Conservation (phyloP, 2,797 vertebrate species). For the Morelia viridis region DNA sequence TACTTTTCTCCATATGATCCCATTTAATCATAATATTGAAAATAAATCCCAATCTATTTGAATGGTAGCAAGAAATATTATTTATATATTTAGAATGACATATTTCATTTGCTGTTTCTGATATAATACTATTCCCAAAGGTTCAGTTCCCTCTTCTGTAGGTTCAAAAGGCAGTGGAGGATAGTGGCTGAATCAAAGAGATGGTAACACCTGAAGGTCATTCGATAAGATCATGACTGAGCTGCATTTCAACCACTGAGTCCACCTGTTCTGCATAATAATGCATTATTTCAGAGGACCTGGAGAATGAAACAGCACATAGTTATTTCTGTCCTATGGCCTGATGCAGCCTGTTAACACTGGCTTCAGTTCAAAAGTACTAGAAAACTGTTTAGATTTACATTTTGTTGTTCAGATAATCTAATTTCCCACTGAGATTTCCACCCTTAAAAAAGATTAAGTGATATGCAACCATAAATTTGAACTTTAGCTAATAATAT, state of each 20-base stretch:
- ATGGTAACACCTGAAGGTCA: neutral
- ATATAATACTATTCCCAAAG: neutral
- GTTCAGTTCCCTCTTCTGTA: neutral
- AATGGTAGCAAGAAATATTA: neutral
- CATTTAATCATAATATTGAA: neutral
- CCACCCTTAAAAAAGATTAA: neutral
- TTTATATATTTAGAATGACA: constrained; percentile 3
- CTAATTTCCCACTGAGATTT: neutral
- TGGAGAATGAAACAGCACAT: neutral
- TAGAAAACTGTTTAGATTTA: neutral
- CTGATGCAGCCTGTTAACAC: neutral
- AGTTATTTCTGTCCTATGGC: neutral
- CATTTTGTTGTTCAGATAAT: neutral
- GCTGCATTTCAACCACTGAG: neutral
- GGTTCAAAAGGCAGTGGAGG: neutral
- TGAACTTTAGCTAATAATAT: neutral
- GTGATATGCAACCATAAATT: neutral
- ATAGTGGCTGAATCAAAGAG: neutral
- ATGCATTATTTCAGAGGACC: neutral
- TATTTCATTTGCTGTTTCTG: neutral
- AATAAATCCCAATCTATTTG: neutral
- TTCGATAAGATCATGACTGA: neutral
- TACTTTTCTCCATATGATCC: neutral
- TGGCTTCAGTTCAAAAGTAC: neutral
- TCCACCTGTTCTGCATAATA: neutral